Conservation (phyloP, 2,888 invertebrate genomes). For the Pristionchus maxplancki region DNA sequence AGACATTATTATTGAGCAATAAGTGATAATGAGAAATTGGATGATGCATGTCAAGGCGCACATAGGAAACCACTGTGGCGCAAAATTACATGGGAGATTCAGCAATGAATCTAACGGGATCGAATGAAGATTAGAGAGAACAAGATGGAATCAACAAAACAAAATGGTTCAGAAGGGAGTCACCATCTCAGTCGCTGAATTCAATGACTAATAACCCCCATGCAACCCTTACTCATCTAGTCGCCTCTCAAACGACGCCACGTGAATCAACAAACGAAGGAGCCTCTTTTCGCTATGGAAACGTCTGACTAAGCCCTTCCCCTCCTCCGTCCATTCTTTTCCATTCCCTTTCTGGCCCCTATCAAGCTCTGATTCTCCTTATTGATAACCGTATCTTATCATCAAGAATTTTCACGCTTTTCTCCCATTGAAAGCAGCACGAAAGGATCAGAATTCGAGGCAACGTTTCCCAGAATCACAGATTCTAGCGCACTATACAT, state of each 20-base stretch:
- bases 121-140: background rate
- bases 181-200: background rate
- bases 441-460: background rate
- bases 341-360: background rate
- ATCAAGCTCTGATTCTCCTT: background rate
- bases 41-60: too few relatives aligned
- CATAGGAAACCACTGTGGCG: too few relatives aligned
- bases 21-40: too few relatives aligned
- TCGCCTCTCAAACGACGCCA: background rate
- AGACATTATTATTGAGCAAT: background rate
- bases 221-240: background rate
- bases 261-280: background rate
- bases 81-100: too few relatives aligned
- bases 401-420: background rate
- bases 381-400: slow-evolving; percentile 3
- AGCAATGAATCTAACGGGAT: too few relatives aligned
- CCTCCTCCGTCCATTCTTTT: background rate
- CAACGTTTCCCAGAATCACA: background rate
- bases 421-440: background rate
- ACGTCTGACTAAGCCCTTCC: background rate
- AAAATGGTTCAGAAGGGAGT: background rate
- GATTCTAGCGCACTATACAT: background rate
- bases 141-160: too few relatives aligned
- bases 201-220: background rate
- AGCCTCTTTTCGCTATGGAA: background rate